Evolutionary conservation across 2,888 invertebrate genomes (phyloP), one percentile per base, ranked within the genome.

Genomic region (Eutolmus rufibarbis): DNA sequence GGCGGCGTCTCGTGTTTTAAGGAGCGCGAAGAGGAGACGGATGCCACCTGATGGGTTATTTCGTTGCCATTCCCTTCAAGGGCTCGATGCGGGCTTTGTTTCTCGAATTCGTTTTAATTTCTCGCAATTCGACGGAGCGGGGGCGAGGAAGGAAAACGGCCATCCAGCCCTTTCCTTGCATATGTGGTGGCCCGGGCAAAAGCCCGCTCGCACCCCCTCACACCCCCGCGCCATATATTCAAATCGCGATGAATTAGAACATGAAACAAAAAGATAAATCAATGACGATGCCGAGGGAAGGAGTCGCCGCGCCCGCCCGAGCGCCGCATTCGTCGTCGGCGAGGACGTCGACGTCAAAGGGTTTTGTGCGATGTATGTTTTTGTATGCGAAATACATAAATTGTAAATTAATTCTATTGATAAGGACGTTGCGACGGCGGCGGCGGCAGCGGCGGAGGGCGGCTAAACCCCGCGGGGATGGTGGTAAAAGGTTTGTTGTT

Each of bases 391-490:
- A 77, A 77, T 88, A 87, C 87, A 88, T 88, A 88, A 88, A 88
- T 88, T 87, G 87, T 87, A 87, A 88, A 88, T 87, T 88, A 87
- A 88, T 87, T 88, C 87, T 88, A 88, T 88, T 88, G 88, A 87
- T 86, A 77, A 85, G 74, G 74, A 74, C 74, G 85, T n/a, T 16
- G 46, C 74, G 56, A 57, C 9, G 12, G 57, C 8, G 31, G 34
- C 7, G 81, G 43, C 37, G 31, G 23, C 19, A 74, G 34, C 16
- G 40, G 28, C 12, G 85, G 74, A 74, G 82, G 51, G 5, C 7
- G 51, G 34, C 28, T 74, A 16, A 28, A 9, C 56, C 56, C 7
- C 5, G 23, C 12, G n/a, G 76, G 76, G 34, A 3, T 19, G 9
- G 66, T 16, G 31, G 82, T 51, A 82, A 82, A 82, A 51, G 82